Conservation (phyloP, 2,797 vertebrate genomes). For the Poecile montanus region DNA sequence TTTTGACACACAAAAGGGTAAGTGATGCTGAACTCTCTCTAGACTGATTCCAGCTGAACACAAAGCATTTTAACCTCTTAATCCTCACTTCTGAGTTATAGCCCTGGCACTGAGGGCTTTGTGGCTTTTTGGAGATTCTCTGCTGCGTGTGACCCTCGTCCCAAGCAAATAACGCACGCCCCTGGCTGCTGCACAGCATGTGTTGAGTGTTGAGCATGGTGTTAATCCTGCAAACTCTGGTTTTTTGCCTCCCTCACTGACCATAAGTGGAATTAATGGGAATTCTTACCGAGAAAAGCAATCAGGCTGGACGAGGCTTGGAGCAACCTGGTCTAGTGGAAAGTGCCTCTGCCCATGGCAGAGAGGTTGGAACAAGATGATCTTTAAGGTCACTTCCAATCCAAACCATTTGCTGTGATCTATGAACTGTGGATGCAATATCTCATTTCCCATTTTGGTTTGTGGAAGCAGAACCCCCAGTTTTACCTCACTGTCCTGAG, state of each 20-base stretch:
- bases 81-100: background rate
- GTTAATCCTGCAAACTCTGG: background rate
- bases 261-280: background rate
- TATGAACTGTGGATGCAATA: background rate
- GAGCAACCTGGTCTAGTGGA: background rate
- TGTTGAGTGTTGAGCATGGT: background rate
- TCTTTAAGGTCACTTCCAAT: background rate
- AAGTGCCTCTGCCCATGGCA: background rate
- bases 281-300: background rate
- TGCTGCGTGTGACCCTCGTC: background rate
- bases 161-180: background rate
- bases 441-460: background rate
- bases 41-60: background rate
- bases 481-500: background rate
- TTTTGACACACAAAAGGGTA: slow-evolving; percentile 9
- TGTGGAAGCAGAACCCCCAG: background rate
- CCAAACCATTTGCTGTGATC: background rate
- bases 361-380: background rate
- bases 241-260: background rate
- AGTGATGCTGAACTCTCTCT: slow-evolving; percentile 19
- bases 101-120: background rate
- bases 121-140: background rate
- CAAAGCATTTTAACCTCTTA: slow-evolving; percentile 30
- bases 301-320: background rate
- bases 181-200: background rate